Base-by-base conservation (phyloP, 1,140 invertebrate species). In the Drosophila eugracilis region DNA sequence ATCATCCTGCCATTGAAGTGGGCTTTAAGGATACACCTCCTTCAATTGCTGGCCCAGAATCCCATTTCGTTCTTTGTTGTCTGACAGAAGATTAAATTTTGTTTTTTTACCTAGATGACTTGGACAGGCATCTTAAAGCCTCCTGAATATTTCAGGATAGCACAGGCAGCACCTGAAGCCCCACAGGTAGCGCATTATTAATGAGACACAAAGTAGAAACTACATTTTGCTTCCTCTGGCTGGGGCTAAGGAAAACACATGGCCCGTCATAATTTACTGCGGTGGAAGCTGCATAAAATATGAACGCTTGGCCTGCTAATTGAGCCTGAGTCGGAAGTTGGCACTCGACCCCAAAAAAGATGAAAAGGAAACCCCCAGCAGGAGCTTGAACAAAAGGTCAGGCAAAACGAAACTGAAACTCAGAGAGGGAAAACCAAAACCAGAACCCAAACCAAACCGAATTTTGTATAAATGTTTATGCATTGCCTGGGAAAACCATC, bases 401-500 rank as follows among this genome's bases (percentile, higher is more conserved):
- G 24, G 24, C 57, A 32, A 55, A 83, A 58, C 44, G 66, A 60
- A 81, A 81, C 37, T 9, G 24, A 80, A 76, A 52, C 50, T 21
- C 26, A 67, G 71, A 55, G n/a, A n/a, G n/a, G n/a, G n/a, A n/a
- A n/a, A n/a, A n/a, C n/a, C 17, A 28, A 76, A 76, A 60, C 12
- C 28, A 28, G 42, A 17, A 74, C 9, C 37, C 10, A 9, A 39
- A 10, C 10, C n/a, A 24, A 59, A 71, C 48, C 22, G 34, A 55
- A 73, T 58, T 57, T 65, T 67, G 34, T 62, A 48, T 53, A 74
- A 74, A 75, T 75, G 52, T 63, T 84, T 78, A 54, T 60, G 59
- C 71, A 54, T 55, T 34, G 53, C 41, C 52, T 88, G 83, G 84
- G 83, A 88, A 88, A 60, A 49, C 67, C 62, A 22, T 78, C 83